Base-by-base conservation (phyloP, 2,113 vertebrate species). In the Muntiacus reevesi region DNA sequence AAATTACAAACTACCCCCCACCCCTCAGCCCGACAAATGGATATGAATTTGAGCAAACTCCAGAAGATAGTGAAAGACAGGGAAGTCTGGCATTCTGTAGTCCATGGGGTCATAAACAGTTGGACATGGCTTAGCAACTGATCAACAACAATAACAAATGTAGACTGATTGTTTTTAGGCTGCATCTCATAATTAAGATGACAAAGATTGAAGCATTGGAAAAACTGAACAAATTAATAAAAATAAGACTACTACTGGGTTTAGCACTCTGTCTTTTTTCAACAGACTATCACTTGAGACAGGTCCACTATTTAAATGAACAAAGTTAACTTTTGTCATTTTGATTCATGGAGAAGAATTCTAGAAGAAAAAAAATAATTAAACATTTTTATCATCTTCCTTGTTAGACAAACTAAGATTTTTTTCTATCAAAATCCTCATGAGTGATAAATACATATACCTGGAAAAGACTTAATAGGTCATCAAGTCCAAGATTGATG, bases 311-410 rank as follows among this genome's bases (percentile, higher is more conserved):
- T 78, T 87, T 92, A 67, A 96, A 76, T 54, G 7, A 14, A 54
- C 15, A 23, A 50, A 21, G 14, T 52, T 93, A 15, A 64, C 11
- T 76, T 96, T 91, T 94, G 23, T 62, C 57, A 86, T 30, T 95
- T 85, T 25, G 15, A 60, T 91, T 91, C 45, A 82, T 47, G 5
- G 14, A 52, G 33, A 15, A 52, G 33, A 79, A 30, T 93, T 74
- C 86, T 55, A 91, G 40, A 23, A 82, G 52, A 97, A 89, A 93
- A 74, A 88, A 93, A 95, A 54, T 33, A 67, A 91, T 91, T 36
- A 45, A 54, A 97, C 87, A 27, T 6, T 43, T 84, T 62, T 71
- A 62, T 59, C 43, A 79, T 91, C 21, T 55, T 28, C 52, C 5
- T 57, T 71, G 2, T 12, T 78, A 74, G 15, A 62, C 19, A 88